Evolutionary conservation across 2,888 invertebrate genomes (phyloP), one percentile per base, ranked within the genome.

Genomic region (Matsumyia berberina): DNA sequence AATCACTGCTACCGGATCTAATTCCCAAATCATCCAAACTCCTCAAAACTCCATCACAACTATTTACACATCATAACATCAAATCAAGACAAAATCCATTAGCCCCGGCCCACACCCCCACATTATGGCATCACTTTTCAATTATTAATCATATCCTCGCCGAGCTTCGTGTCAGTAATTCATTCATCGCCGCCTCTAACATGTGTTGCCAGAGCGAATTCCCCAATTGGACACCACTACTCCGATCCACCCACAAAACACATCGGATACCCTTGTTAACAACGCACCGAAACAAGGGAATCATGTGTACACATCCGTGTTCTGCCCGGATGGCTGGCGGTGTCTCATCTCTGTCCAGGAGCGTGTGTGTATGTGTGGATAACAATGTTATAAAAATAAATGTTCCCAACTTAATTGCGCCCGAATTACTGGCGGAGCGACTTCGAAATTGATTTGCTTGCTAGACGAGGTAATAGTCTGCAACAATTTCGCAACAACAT

Each of bases 221-320:
- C 42, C 73, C 51, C 60, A 62, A 51, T 72, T 42, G 60, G 51
- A 51, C 60, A 53, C 12, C 15, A 33, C 29, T 17, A 19, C 31
- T 4, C 42, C 1, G 19, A 51, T 62, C 72, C 60, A 53, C 62
- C 62, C 33, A 51, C 73, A 51, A n/a, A 66, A 53, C 35, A 62
- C 73, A 73, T 15, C 62, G 12, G 39, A 67, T 39, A 72, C 39
- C 51, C 73, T 62, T 73, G 73, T 73, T 46, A 73, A 64, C 73
- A 73, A 7, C 15, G 24, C 4, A 55, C 4, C 8, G 11, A 5
- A 51, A 51, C 66, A 66, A 42, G 29, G n/a, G 8, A 67, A 19
- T 51, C 15, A 11, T 42, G 12, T 3, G 12, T 33, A 51, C 37
- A 29, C 17, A 42, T 11, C 49, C 19, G 55, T 12, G 12, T 0